phyloP scores from a whole-genome alignment of 2,113 vertebrate genomes.

The Protobothrops mucrosquamatus region DNA sequence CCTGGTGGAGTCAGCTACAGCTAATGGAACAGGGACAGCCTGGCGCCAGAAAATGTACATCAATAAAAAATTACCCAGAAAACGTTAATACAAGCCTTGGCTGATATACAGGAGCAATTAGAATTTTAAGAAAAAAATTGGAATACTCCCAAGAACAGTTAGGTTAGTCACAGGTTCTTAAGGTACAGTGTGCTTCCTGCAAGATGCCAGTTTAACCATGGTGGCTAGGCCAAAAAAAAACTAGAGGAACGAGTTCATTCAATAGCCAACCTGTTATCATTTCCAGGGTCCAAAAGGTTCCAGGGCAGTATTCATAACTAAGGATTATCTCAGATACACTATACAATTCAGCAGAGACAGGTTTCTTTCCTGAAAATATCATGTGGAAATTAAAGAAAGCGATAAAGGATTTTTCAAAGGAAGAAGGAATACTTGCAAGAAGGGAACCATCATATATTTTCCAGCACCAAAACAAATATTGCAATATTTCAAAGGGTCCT shows the following conservation, averaged over 20 bases:
- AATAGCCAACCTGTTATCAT: background rate
- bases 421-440: background rate
- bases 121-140: conserved; percentile 11
- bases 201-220: background rate
- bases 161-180: background rate
- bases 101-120: conserved; percentile 19
- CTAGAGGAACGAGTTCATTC: background rate
- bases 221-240: background rate
- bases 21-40: conserved; percentile 9
- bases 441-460: background rate
- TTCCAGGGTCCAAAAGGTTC: background rate
- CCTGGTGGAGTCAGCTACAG: conserved; percentile 6
- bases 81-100: conserved; percentile 12
- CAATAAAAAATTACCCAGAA: conserved; percentile 1
- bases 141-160: conserved; percentile 17
- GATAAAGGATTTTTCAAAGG: background rate
- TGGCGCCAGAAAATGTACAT: conserved; percentile 1
- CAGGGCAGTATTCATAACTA: too few species aligned
- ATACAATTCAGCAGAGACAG: background rate
- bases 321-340: background rate
- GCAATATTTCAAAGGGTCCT: background rate
- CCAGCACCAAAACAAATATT: background rate
- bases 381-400: background rate
- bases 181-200: background rate
- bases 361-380: background rate